Evolutionary conservation across 2,888 invertebrate genomes (phyloP).

Genomic region (Rhodophaea formosa): DNA sequence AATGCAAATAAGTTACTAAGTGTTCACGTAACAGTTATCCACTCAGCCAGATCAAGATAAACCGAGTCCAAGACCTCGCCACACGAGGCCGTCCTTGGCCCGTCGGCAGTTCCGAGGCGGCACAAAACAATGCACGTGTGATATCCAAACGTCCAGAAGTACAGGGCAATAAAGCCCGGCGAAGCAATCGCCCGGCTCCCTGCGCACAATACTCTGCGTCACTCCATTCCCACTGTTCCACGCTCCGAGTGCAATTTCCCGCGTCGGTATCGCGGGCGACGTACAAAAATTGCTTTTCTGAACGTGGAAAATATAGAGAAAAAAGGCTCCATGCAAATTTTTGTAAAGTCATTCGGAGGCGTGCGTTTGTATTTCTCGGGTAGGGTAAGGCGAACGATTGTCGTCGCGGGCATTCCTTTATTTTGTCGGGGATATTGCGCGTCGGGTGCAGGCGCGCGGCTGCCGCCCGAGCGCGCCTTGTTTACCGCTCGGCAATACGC

Average conservation of each 20-base stretch:
- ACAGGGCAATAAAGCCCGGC: slow-evolving; percentile 59
- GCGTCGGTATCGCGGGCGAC: slow-evolving; percentile 71
- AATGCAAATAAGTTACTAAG: too few species aligned
- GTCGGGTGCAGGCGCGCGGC: slow-evolving; percentile 73
- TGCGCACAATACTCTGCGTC: slow-evolving; percentile 60
- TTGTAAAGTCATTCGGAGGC: slow-evolving; percentile 79
- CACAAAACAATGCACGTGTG: slow-evolving; percentile 24
- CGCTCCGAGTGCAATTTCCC: slow-evolving; percentile 76
- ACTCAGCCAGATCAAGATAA: slow-evolving; percentile 11
- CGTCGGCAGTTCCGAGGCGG: background rate
- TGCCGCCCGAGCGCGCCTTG: slow-evolving; percentile 60
- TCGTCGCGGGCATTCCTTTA: slow-evolving; percentile 75
- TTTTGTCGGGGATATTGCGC: slow-evolving; percentile 79
- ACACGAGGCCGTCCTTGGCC: slow-evolving; percentile 7
- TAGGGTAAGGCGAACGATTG: slow-evolving; percentile 75
- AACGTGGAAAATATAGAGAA: slow-evolving; percentile 70
- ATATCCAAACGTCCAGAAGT: slow-evolving; percentile 45
- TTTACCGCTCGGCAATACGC: slow-evolving; percentile 63
- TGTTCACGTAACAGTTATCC: background rate
- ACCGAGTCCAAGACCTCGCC: background rate
- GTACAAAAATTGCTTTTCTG: slow-evolving; percentile 80
- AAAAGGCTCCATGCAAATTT: slow-evolving; percentile 77
- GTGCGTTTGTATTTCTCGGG: slow-evolving; percentile 79
- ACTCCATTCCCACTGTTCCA: slow-evolving; percentile 68
- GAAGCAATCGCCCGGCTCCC: slow-evolving; percentile 64